Evolutionary conservation across 2,113 vertebrate genomes (phyloP).

Genomic region (Albula glossodonta): DNA sequence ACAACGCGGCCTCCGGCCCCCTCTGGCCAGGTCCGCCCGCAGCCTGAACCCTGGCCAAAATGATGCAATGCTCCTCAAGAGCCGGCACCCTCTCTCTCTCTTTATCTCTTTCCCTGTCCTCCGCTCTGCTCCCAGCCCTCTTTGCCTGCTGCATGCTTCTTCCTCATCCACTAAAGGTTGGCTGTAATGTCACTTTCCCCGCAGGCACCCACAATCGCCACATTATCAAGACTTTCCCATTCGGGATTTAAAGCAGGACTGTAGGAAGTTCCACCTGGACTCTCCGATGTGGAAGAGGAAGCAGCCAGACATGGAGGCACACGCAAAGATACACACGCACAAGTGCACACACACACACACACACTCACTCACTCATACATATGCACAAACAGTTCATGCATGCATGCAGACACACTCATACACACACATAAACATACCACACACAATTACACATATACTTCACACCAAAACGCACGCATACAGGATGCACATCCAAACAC

Average conservation of each 20-base stretch:
- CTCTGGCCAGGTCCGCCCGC: background rate
- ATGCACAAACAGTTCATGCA: slow-evolving; percentile 3
- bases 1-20: background rate
- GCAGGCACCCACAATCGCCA: slow-evolving; percentile 6
- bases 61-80: slow-evolving; percentile 13
- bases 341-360: slow-evolving; percentile 22
- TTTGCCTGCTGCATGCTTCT: background rate
- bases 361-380: slow-evolving; percentile 20
- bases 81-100: background rate
- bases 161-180: slow-evolving; percentile 16
- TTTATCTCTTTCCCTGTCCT: background rate
- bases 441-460: too few relatives aligned
- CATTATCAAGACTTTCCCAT: slow-evolving; percentile 18
- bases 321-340: slow-evolving; percentile 22
- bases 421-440: too few relatives aligned
- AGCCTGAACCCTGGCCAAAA: slow-evolving; percentile 13
- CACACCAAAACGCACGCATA: too few relatives aligned
- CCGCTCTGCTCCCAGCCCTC: background rate
- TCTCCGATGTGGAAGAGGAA: slow-evolving; percentile 52
- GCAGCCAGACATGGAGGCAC: background rate
- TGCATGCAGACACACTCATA: background rate
- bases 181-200: slow-evolving; percentile 23
- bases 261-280: slow-evolving; percentile 52
- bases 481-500: too few relatives aligned
- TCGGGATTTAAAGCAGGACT: slow-evolving; percentile 56